Evolutionary conservation across 2,113 vertebrate species (phyloP), one percentile per base, ranked within the genome.

Genomic region (Sturnira hondurensis): DNA sequence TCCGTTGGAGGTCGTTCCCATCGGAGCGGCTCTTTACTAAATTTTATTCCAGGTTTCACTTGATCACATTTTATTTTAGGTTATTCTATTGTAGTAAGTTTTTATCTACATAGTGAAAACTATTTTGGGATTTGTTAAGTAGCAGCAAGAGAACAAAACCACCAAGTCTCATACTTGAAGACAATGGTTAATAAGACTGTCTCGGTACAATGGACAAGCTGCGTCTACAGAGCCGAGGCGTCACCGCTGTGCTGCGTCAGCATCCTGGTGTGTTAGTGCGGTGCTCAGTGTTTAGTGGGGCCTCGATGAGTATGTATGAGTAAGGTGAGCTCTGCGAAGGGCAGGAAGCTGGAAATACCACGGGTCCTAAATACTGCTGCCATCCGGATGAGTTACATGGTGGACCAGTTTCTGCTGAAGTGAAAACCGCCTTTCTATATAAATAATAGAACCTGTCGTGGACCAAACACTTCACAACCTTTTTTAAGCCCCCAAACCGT

Each of bases 81-180:
- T 93, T 47, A 70, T 86, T 70, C 19, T 65, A 73, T 19, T 24
- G 45, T 2, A 77, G 22, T 47, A 92, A 63, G 19, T 91, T 89
- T 93, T 70, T 82, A 81, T 85, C 67, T 82, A 89, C n/a, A 26
- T 82, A 93, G 43, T 4, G 93, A 68, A 89, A 43, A 33, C 9
- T 45, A 83, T 61, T 92, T 91, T 6, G 80, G 71, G 22, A 84
- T 91, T 50, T 73, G 63, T 86, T 91, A 94, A 91, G 70, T 52
- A 85, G 45, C 31, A 83, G 22, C 16, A 73, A 96, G 74, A 95
- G 22, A 90, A 82, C 9, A 67, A 92, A 94, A 63, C 26, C 19
- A 76, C 28, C 31, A 86, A 82, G 24, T 50, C 17, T 20, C n/a
- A 43, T 1, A n/a, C 26, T n/a, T 77, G 54, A 96, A 63, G 14